Conservation (phyloP, 2,888 invertebrate genomes). For the Eucera pruinosa region DNA sequence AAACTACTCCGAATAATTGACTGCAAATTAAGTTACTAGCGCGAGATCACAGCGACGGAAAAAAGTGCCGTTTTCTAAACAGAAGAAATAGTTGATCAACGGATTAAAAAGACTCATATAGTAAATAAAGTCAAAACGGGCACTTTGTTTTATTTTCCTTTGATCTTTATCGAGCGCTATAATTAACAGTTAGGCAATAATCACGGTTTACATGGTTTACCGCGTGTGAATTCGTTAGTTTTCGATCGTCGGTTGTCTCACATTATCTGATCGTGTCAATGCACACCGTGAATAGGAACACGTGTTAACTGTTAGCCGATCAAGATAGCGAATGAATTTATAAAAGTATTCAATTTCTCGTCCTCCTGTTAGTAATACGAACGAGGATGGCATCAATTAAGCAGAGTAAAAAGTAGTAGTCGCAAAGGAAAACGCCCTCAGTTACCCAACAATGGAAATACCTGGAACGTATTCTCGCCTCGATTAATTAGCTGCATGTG, state of each 20-base stretch:
- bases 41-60: neutral
- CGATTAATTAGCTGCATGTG: neutral
- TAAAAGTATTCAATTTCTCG: conserved; percentile 5
- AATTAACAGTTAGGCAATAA: neutral
- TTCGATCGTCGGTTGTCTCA: neutral
- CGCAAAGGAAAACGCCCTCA: neutral
- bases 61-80: neutral
- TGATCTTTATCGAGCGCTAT: neutral
- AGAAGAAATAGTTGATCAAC: neutral
- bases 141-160: neutral
- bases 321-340: conserved; percentile 16
- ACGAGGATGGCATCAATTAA: neutral
- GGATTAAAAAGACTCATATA: too few species aligned
- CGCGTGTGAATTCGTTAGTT: neutral
- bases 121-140: neutral
- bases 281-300: conserved; percentile 1
- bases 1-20: neutral
- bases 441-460: conserved; percentile 16
- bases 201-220: neutral
- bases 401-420: neutral
- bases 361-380: neutral
- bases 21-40: neutral
- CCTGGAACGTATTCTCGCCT: neutral
- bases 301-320: neutral
- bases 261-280: conserved; percentile 48